These are phyloP conservation scores for Varanus salvator DNA, from an alignment of 2,113 vertebrate species.

Conservation along the genomic window DNA sequence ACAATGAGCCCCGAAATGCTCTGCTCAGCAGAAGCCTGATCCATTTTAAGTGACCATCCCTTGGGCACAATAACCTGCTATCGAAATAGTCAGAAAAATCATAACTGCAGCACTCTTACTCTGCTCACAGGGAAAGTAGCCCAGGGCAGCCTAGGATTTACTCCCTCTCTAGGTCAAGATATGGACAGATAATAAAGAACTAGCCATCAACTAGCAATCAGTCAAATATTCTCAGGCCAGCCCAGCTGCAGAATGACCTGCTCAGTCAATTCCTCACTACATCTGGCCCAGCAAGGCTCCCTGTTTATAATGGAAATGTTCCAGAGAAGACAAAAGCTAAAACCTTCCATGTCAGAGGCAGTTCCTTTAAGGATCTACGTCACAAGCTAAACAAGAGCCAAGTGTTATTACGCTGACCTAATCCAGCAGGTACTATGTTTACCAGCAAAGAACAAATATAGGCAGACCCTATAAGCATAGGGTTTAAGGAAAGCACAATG, in stretches of 20 bases:
- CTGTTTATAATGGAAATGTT: not conserved
- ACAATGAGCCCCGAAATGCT: not conserved
- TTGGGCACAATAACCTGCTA: conserved; percentile 2
- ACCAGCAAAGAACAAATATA: not conserved
- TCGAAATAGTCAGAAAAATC: not conserved
- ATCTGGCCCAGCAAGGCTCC: not conserved
- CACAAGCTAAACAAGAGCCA: not conserved
- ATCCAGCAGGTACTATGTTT: not conserved
- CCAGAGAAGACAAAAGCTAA: not conserved
- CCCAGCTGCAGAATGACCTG: not conserved
- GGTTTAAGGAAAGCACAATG: not conserved
- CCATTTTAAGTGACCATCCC: not conserved
- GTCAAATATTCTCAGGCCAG: not conserved
- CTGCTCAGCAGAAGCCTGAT: conserved; percentile 9
- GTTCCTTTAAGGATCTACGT: not conserved
- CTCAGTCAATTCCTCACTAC: not conserved
- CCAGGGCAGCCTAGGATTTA: not conserved
- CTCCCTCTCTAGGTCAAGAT: not conserved
- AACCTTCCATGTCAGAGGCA: not conserved
- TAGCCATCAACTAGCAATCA: not conserved
- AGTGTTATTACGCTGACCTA: not conserved
- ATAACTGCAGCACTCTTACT: not conserved
- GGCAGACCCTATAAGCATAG: not conserved
- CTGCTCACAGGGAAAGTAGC: not conserved
- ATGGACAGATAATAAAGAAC: not conserved